Conservation (phyloP, 35 echinoderm and acorn worm genomes). For the Strongylocentrotus purpuratus region DNA sequence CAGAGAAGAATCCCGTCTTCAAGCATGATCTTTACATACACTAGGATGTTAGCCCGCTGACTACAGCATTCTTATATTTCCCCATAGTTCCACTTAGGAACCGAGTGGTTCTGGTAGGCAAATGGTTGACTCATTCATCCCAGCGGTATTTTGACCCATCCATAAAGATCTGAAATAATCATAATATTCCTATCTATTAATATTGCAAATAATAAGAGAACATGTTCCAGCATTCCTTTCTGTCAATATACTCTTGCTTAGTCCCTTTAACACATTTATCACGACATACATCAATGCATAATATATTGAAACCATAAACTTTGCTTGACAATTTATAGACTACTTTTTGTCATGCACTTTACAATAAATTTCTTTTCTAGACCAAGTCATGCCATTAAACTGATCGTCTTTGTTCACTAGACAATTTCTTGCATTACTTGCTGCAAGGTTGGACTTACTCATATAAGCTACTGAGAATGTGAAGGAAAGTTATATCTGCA, state of each 20-base stretch:
- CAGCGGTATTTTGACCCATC: not conserved
- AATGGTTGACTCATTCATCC: not conserved
- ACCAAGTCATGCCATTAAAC: not conserved
- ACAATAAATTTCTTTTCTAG: not conserved
- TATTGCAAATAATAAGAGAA: not conserved
- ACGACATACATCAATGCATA: not conserved
- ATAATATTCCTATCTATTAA: not conserved
- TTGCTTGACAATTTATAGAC: not conserved
- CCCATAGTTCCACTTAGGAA: too few species aligned
- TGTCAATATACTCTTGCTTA: not conserved
- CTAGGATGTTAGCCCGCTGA: too few species aligned
- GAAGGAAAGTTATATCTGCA: too few species aligned
- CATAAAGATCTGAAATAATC: not conserved
- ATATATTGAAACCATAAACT: not conserved
- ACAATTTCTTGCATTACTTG: not conserved
- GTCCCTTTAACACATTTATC: not conserved
- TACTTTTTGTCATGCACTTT: not conserved
- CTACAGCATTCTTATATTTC: too few species aligned
- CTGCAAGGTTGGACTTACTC: not conserved
- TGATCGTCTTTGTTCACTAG: not conserved
- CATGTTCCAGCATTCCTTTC: not conserved
- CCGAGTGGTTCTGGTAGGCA: too few species aligned
- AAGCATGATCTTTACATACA: not conserved
- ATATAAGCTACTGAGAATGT: not conserved
- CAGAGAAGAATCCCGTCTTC: not conserved